These are phyloP conservation scores for Phyllotis vaccarum DNA, from an alignment of 2,797 vertebrate genomes.

Conservation along the genomic window DNA sequence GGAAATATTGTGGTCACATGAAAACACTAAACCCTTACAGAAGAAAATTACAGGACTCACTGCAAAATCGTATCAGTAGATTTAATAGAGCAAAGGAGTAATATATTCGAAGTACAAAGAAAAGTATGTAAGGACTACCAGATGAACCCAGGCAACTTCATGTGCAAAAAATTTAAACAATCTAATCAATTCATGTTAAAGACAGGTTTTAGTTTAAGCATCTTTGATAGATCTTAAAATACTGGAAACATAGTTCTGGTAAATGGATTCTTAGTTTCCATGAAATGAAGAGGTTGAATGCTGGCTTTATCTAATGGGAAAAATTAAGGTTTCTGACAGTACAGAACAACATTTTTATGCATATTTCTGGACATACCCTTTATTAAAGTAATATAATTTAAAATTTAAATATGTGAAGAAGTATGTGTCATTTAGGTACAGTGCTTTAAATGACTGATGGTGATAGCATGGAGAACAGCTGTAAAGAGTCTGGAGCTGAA, in stretches of 20 bases:
- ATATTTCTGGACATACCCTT: slow-evolving; percentile 35
- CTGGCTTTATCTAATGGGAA: slow-evolving; percentile 37
- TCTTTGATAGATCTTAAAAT: slow-evolving; percentile 41
- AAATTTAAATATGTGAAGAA: slow-evolving; percentile 54
- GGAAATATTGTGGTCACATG: slow-evolving; percentile 40
- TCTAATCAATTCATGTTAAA: slow-evolving; percentile 65
- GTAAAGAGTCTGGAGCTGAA: slow-evolving; percentile 32
- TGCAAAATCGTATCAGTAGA: slow-evolving; percentile 62
- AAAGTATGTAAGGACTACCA: slow-evolving; percentile 32
- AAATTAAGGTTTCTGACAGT: slow-evolving; percentile 27
- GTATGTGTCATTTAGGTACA: neutral
- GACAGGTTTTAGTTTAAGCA: slow-evolving; percentile 60
- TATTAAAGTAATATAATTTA: slow-evolving; percentile 62
- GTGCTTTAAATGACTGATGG: slow-evolving; percentile 47
- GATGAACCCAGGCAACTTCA: slow-evolving; percentile 38
- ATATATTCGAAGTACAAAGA: slow-evolving; percentile 58
- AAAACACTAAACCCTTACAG: slow-evolving; percentile 46
- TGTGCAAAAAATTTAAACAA: slow-evolving; percentile 39
- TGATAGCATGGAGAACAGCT: slow-evolving; percentile 39
- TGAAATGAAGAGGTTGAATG: slow-evolving; percentile 22
- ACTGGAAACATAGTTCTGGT: slow-evolving; percentile 4
- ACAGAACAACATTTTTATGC: slow-evolving; percentile 17
- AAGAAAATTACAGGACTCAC: slow-evolving; percentile 56
- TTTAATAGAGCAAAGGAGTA: slow-evolving; percentile 52
- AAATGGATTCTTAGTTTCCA: slow-evolving; percentile 59